phyloP scores from a whole-genome alignment of 2,888 invertebrate species.

The Ennomos fuscantarius region DNA sequence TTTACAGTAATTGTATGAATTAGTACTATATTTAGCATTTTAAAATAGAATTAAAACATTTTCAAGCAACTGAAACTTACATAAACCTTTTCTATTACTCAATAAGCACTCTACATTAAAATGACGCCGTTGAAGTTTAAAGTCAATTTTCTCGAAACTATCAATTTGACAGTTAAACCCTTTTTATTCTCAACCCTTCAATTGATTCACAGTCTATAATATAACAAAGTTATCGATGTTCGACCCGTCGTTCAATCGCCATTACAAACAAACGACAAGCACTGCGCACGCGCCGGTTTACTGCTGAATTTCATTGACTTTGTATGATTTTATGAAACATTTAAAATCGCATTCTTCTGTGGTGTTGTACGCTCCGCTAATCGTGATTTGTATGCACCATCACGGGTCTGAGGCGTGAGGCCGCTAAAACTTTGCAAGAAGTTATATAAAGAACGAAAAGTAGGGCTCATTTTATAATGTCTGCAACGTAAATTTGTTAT shows the following conservation, averaged over 20 bases:
- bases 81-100: too few species aligned
- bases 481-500: not conserved
- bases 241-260: conserved; percentile 14
- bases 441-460: not conserved
- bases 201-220: conserved; percentile 4
- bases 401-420: conserved; percentile 58
- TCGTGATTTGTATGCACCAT: conserved; percentile 71
- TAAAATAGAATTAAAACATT: too few species aligned
- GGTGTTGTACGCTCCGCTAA: conserved; percentile 64
- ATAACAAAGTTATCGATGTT: conserved; percentile 7
- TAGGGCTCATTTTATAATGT: too few species aligned
- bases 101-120: too few species aligned
- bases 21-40: too few species aligned
- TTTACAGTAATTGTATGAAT: too few species aligned
- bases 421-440: conserved; percentile 57
- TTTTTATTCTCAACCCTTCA: too few species aligned
- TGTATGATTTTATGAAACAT: conserved; percentile 60
- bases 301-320: conserved; percentile 46
- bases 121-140: too few species aligned
- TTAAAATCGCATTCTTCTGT: conserved; percentile 32
- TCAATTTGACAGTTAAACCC: too few species aligned
- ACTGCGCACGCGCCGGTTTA: conserved; percentile 45
- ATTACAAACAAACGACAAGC: conserved; percentile 40
- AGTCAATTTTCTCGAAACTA: too few species aligned
- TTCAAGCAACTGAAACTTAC: too few species aligned